Conservation (phyloP, 2,888 invertebrate genomes). For the Habrosyne pyritoides region DNA sequence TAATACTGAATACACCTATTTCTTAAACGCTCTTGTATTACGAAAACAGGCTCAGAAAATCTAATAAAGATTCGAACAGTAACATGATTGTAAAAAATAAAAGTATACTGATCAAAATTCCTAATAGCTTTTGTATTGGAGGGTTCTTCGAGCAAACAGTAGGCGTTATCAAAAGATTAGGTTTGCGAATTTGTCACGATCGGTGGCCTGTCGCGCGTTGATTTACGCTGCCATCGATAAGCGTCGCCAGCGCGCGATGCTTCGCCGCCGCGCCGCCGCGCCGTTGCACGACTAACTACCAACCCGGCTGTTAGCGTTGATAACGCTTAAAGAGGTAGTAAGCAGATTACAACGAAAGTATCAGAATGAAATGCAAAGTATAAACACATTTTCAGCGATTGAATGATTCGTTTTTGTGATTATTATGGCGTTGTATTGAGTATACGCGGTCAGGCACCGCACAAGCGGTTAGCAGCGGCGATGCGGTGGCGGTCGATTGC, state of each 20-base stretch:
- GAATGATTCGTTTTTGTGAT: constrained; percentile 19
- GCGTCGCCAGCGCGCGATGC: constrained; percentile 39
- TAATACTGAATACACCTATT: no score
- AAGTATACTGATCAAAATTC: background rate
- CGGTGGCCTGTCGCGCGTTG: constrained; percentile 70
- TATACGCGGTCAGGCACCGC: constrained; percentile 26
- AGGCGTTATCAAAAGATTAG: constrained; percentile 71
- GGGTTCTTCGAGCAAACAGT: constrained; percentile 4
- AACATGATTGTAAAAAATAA: background rate
- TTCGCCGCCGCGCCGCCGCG: constrained; percentile 22
- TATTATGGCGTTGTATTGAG: constrained; percentile 27
- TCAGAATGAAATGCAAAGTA: background rate
- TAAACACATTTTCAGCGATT: background rate
- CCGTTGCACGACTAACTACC: constrained; percentile 22
- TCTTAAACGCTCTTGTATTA: no score
- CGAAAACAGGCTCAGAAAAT: background rate
- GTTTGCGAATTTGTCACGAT: constrained; percentile 78
- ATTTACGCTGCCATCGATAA: constrained; percentile 71
- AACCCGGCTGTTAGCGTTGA: constrained; percentile 28
- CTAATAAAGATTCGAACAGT: background rate
- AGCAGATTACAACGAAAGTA: background rate
- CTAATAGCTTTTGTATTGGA: constrained; percentile 7
- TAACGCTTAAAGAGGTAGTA: constrained; percentile 24
- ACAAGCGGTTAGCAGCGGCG: constrained; percentile 36
- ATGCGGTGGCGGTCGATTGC: constrained; percentile 64